These are phyloP conservation scores for Bombus waltoni DNA, from an alignment of 1,140 invertebrate genomes.

Conservation along the genomic window DNA sequence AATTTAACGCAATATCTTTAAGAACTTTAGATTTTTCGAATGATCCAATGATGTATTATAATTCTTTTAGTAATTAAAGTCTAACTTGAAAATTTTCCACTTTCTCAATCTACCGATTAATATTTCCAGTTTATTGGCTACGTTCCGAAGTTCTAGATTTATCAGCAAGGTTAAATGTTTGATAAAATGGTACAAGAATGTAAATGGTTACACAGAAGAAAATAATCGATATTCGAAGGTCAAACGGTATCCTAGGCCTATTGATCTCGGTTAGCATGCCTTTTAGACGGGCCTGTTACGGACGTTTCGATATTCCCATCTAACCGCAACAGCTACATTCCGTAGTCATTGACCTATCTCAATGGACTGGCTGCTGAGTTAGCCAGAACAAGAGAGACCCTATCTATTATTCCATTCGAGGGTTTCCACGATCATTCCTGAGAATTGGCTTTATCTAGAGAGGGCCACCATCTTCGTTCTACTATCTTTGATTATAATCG, in stretches of 20 bases:
- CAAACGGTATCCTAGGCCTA: neutral
- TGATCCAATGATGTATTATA: no score
- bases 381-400: slow-evolving; percentile 18
- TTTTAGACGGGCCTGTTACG: neutral
- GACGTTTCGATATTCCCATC: neutral
- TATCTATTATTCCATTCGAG: slow-evolving; percentile 49
- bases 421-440: slow-evolving; percentile 39
- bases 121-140: neutral
- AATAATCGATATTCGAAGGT: neutral
- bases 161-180: neutral
- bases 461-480: neutral
- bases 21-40: no score
- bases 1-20: no score
- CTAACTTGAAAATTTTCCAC: no score
- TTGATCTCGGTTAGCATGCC: neutral
- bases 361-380: slow-evolving; percentile 32
- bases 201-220: neutral
- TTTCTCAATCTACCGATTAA: no score
- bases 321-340: slow-evolving; percentile 30
- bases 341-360: slow-evolving; percentile 53
- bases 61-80: no score
- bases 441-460: slow-evolving; percentile 29
- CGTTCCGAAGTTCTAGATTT: neutral
- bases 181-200: neutral
- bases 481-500: neutral